Conservation (phyloP, 2,888 invertebrate species). For the Tholera decimalis region DNA sequence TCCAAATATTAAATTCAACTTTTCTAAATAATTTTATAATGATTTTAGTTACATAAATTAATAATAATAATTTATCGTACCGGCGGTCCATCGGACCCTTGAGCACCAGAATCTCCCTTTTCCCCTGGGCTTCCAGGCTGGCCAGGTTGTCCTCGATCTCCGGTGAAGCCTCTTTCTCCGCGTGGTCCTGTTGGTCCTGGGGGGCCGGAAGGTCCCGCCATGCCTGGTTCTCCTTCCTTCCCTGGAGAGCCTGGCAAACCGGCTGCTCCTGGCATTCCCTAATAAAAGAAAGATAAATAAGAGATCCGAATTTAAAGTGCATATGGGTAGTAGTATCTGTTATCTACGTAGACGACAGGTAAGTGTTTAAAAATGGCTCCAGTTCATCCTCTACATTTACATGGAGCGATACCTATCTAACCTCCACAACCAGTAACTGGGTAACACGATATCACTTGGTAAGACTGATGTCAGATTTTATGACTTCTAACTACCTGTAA, state of each 20-base stretch:
- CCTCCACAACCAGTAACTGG: too few species aligned
- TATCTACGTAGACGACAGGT: too few species aligned
- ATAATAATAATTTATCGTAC: constrained; percentile 84
- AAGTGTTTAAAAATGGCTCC: too few species aligned
- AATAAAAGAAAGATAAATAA: constrained; percentile 34
- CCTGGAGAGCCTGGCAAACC: constrained; percentile 94
- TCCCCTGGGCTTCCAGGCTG: constrained; percentile 92
- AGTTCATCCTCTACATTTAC: too few species aligned
- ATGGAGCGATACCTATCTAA: too few species aligned
- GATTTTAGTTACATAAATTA: not conserved
- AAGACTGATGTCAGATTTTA: too few species aligned
- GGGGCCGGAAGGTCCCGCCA: constrained; percentile 93
- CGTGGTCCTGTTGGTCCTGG: constrained; percentile 92
- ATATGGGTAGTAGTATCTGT: too few species aligned
- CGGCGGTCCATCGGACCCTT: constrained; percentile 93
- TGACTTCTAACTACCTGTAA: too few species aligned
- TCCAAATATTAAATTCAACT: too few species aligned
- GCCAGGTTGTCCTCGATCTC: constrained; percentile 94
- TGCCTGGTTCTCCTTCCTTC: constrained; percentile 95
- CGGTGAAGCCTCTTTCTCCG: constrained; percentile 94
- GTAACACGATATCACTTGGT: too few species aligned
- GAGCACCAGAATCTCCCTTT: constrained; percentile 93
- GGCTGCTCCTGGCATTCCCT: constrained; percentile 94
- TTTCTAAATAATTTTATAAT: not conserved
- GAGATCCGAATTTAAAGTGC: not conserved